phyloP scores from a whole-genome alignment of 2,113 vertebrate genomes.

The Labrus mixtus region DNA sequence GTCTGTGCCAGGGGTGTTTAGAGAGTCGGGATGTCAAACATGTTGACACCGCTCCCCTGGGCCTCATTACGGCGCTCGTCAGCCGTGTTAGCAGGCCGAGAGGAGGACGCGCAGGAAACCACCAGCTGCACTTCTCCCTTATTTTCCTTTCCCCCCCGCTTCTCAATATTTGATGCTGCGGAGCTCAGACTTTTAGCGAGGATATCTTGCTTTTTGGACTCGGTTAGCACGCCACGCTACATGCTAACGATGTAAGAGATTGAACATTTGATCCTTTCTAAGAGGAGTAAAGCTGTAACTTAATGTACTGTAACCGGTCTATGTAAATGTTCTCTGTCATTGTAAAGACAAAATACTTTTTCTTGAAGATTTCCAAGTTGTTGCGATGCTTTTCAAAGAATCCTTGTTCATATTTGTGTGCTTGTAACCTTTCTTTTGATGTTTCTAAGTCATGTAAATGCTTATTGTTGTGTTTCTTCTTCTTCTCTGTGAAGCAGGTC shows the following conservation, averaged over 20 bases:
- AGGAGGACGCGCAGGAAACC: conserved; percentile 6
- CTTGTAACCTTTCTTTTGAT: conserved; percentile 57
- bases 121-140: background rate
- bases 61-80: conserved; percentile 58
- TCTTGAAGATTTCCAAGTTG: conserved; percentile 47
- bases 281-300: conserved; percentile 48
- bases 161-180: conserved; percentile 8
- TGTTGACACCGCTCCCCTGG: conserved; percentile 51
- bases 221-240: conserved; percentile 2
- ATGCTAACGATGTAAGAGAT: conserved; percentile 3
- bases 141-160: no score
- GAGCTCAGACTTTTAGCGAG: conserved; percentile 11
- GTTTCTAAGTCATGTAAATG: conserved; percentile 53
- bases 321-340: conserved; percentile 64
- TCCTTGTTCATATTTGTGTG: conserved; percentile 45
- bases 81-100: conserved; percentile 44
- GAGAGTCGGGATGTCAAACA: conserved; percentile 44
- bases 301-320: conserved; percentile 52
- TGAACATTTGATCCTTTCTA: conserved; percentile 20
- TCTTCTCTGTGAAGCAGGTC: conserved; percentile 49
- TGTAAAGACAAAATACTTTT: conserved; percentile 60
- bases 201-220: background rate
- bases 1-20: conserved; percentile 41
- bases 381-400: conserved; percentile 51
- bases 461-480: conserved; percentile 38